phyloP scores from a whole-genome alignment of 1,140 invertebrate species.

The Oscheius sp. region DNA sequence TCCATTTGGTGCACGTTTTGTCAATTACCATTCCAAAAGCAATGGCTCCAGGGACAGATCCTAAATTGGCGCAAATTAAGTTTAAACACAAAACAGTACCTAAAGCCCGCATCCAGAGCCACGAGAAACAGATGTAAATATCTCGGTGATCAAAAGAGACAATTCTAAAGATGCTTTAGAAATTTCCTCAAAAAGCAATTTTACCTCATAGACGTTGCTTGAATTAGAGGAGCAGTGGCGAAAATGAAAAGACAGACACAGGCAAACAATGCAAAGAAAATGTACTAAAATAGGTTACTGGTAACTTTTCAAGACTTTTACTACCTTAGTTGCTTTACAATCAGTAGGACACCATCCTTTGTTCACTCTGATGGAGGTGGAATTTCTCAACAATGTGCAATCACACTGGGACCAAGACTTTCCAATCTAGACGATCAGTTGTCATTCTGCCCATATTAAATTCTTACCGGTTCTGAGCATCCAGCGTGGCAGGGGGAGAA shows the following conservation, averaged over 20 bases:
- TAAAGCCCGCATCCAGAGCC: slow-evolving; percentile 28
- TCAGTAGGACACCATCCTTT: slow-evolving; percentile 27
- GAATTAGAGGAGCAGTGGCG: slow-evolving; percentile 17
- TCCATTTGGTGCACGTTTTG: slow-evolving; percentile 28
- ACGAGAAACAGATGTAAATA: slow-evolving; percentile 30
- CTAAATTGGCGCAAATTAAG: not conserved
- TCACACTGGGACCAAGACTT: not conserved
- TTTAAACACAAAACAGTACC: not conserved
- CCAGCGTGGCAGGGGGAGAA: slow-evolving; percentile 31
- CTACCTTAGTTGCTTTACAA: slow-evolving; percentile 13
- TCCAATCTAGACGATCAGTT: slow-evolving; percentile 5
- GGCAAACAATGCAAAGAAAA: slow-evolving; percentile 18
- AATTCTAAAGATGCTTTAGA: not conserved
- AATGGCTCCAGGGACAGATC: slow-evolving; percentile 24
- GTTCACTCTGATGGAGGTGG: not conserved
- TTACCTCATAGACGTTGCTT: slow-evolving; percentile 17
- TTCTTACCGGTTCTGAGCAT: not conserved
- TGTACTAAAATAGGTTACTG: not conserved
- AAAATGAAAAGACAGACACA: slow-evolving; percentile 20
- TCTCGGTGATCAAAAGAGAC: slow-evolving; percentile 24
- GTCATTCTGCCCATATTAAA: not conserved
- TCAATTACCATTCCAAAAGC: slow-evolving; percentile 30
- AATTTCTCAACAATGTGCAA: not conserved
- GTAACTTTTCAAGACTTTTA: not conserved
- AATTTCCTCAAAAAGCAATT: not conserved